Conservation (phyloP, 1,140 invertebrate genomes). For the Drosophila persimilis region DNA sequence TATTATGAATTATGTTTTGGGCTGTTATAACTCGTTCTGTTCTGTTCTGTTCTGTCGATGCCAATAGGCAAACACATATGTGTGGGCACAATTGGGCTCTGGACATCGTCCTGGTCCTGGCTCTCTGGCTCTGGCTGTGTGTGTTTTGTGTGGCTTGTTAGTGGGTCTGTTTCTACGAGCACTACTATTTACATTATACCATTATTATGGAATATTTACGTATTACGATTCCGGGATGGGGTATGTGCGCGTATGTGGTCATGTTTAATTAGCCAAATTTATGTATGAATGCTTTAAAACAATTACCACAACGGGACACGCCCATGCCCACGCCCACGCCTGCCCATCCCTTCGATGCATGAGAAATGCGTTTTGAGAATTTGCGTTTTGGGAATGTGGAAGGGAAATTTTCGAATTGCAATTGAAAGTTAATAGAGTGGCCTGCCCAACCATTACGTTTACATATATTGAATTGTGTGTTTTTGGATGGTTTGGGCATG, state of each 20-base stretch:
- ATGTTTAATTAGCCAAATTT: slow-evolving; percentile 76
- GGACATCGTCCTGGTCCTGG: background rate
- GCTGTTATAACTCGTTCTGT: slow-evolving; percentile 12
- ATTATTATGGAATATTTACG: slow-evolving; percentile 62
- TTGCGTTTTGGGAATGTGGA: slow-evolving; percentile 10
- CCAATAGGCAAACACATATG: slow-evolving; percentile 17
- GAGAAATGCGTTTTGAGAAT: slow-evolving; percentile 12
- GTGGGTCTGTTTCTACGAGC: no score
- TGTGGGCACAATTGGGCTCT: no score
- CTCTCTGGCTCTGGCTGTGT: no score
- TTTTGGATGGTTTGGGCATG: slow-evolving; percentile 9
- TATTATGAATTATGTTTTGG: slow-evolving; percentile 38
- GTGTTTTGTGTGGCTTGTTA: no score
- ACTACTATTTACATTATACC: slow-evolving; percentile 70
- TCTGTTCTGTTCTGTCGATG: slow-evolving; percentile 1
- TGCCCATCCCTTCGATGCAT: slow-evolving; percentile 14
- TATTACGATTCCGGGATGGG: slow-evolving; percentile 40
- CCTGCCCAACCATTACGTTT: slow-evolving; percentile 1
- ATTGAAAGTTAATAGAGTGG: slow-evolving; percentile 48
- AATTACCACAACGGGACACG: slow-evolving; percentile 53
- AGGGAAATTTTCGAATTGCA: slow-evolving; percentile 31
- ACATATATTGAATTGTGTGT: slow-evolving; percentile 35
- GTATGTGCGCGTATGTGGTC: slow-evolving; percentile 25
- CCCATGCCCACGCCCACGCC: slow-evolving; percentile 5
- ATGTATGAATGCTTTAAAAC: slow-evolving; percentile 73